A percentile compares a stretch with the other conserved stretches of the same genome.
Conservation (phyloP, 2,888 invertebrate genomes). For the Magallana nippona region DNA sequence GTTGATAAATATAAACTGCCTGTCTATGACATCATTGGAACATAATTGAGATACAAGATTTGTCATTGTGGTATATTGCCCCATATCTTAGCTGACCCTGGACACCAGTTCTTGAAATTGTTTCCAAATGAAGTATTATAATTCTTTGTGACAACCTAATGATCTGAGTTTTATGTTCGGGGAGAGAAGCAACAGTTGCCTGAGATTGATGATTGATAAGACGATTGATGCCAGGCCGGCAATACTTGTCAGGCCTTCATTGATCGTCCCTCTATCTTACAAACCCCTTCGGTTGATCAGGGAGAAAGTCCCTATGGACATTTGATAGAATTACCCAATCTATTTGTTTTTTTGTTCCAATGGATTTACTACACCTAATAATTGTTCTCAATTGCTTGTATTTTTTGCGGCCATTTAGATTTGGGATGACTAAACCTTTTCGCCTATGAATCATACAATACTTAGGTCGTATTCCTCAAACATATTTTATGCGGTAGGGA, state of each 20-base stretch:
- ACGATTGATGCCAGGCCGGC: neutral
- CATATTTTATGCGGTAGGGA: neutral
- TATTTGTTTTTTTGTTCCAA: neutral
- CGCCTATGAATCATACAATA: neutral
- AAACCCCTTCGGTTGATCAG: neutral
- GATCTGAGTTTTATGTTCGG: neutral
- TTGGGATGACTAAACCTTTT: conserved; percentile 14
- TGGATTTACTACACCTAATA: neutral
- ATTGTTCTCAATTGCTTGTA: neutral
- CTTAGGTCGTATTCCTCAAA: conserved; percentile 9
- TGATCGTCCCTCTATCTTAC: neutral
- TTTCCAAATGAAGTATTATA: neutral
- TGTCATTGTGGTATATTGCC: too few relatives aligned
- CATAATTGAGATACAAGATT: too few relatives aligned
- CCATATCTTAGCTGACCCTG: too few relatives aligned
- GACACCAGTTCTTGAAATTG: neutral
- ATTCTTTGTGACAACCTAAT: neutral
- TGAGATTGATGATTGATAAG: neutral
- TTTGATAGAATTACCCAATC: conserved; percentile 1
- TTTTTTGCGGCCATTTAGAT: neutral
- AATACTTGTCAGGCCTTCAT: neutral
- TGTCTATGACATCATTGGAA: too few relatives aligned
- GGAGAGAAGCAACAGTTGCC: conserved; percentile 13
- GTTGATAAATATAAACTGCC: too few relatives aligned
- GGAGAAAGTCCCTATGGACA: conserved; percentile 10